phyloP scores from a whole-genome alignment of 2,888 invertebrate species.

The Perizoma flavofasciatum region DNA sequence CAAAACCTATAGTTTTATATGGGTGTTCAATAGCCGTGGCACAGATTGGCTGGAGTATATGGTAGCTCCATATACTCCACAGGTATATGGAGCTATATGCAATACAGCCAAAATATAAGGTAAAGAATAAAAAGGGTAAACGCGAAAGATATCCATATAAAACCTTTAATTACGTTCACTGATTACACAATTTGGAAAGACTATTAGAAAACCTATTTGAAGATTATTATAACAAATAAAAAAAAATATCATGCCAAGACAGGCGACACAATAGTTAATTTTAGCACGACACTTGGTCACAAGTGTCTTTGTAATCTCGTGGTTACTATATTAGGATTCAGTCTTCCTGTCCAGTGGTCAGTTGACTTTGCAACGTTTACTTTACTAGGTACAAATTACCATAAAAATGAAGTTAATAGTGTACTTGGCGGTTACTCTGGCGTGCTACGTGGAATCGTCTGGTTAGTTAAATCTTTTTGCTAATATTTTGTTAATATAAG shows the following conservation, averaged over 20 bases:
- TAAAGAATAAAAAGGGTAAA: too few relatives aligned
- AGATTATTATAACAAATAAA: not conserved
- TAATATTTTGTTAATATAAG: too few relatives aligned
- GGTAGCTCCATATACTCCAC: too few relatives aligned
- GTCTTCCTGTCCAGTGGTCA: constrained; percentile 18
- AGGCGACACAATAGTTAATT: not conserved
- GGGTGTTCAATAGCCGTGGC: too few relatives aligned
- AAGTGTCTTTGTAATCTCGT: constrained; percentile 10
- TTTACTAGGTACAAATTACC: not conserved
- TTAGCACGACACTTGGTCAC: not conserved
- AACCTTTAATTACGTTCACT: too few relatives aligned
- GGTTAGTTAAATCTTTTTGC: constrained; percentile 7
- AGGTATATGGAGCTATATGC: too few relatives aligned
- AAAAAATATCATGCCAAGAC: constrained; percentile 4
- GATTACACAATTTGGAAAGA: too few relatives aligned
- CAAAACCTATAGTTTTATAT: too few relatives aligned
- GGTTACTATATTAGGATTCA: constrained; percentile 19
- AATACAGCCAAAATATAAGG: too few relatives aligned
- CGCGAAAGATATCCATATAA: too few relatives aligned
- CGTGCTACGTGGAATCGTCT: constrained; percentile 8
- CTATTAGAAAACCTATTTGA: too few relatives aligned
- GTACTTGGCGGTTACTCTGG: constrained; percentile 2
- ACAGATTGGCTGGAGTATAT: too few relatives aligned
- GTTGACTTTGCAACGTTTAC: constrained; percentile 19
- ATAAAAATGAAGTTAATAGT: constrained; percentile 19